Conservation (phyloP, 2,113 vertebrate genomes). For the Collichthys lucidus region DNA sequence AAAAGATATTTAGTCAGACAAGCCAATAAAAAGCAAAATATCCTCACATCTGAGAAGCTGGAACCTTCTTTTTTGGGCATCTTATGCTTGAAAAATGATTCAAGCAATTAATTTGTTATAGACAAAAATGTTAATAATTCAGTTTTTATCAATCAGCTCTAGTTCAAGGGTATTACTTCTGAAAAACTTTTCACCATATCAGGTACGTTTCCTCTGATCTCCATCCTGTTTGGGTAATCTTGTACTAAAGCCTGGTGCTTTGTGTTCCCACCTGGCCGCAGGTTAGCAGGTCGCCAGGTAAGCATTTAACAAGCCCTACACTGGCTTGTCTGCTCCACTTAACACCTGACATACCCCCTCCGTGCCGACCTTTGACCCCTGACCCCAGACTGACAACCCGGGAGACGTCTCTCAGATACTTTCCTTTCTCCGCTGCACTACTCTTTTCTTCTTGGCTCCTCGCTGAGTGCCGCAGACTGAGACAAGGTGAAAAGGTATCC, state of each 20-base stretch:
- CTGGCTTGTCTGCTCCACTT: slow-evolving; percentile 83
- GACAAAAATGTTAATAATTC: background rate
- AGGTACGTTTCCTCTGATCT: slow-evolving; percentile 53
- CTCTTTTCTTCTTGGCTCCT: slow-evolving; percentile 76
- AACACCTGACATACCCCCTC: slow-evolving; percentile 86
- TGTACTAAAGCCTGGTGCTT: slow-evolving; percentile 62
- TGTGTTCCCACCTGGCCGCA: slow-evolving; percentile 82
- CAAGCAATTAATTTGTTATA: background rate
- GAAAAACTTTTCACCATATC: slow-evolving; percentile 36
- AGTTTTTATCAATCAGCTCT: background rate
- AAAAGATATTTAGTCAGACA: background rate
- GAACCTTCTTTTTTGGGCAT: background rate
- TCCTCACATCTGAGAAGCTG: background rate
- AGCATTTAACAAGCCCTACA: slow-evolving; percentile 76
- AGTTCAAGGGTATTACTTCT: background rate
- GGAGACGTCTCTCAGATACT: slow-evolving; percentile 77
- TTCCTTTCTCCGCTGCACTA: slow-evolving; percentile 66
- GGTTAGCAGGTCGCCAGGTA: slow-evolving; percentile 78
- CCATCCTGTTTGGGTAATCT: slow-evolving; percentile 71
- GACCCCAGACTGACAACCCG: slow-evolving; percentile 79
- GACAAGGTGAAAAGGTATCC: slow-evolving; percentile 82
- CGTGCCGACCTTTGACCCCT: slow-evolving; percentile 78
- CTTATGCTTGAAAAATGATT: background rate
- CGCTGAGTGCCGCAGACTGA: slow-evolving; percentile 77
- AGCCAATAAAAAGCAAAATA: background rate